Evolutionary conservation across 2,888 invertebrate species (phyloP).

Genomic region (Trachelus tabidus): DNA sequence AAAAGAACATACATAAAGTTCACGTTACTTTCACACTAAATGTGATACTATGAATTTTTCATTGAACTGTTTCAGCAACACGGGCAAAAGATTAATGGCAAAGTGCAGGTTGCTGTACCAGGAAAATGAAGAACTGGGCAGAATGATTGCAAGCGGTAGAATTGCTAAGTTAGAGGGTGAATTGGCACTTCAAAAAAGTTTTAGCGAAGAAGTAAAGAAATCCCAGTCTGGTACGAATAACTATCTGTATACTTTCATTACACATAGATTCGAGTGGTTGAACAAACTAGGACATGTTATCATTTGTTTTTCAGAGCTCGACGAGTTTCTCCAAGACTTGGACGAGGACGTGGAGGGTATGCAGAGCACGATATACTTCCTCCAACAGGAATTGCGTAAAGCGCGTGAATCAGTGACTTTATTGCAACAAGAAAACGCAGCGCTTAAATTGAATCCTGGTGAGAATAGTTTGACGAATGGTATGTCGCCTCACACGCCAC

Average conservation of each 20-base stretch:
- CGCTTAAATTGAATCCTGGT: constrained; percentile 46
- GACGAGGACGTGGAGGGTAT: constrained; percentile 98
- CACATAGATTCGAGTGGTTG: not conserved
- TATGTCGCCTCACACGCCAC: constrained; percentile 58
- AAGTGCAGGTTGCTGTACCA: constrained; percentile 94
- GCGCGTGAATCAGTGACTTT: constrained; percentile 76
- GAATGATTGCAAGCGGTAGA: constrained; percentile 93
- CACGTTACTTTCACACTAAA: not conserved
- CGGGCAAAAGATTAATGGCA: constrained; percentile 97
- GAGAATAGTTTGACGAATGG: constrained; percentile 58
- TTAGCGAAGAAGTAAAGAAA: constrained; percentile 96
- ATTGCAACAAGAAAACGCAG: constrained; percentile 72
- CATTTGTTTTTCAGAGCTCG: constrained; percentile 77
- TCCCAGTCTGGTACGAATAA: constrained; percentile 85
- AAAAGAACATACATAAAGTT: not conserved
- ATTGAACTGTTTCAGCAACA: constrained; percentile 74
- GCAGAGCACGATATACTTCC: constrained; percentile 95
- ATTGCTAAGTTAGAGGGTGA: constrained; percentile 96
- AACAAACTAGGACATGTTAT: constrained; percentile 12
- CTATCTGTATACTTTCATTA: constrained; percentile 12
- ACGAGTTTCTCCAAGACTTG: constrained; percentile 93
- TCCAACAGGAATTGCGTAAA: constrained; percentile 92
- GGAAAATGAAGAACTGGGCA: constrained; percentile 97
- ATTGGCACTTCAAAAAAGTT: constrained; percentile 92
- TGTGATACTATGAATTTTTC: not conserved